These are phyloP conservation scores for Gymnopithys bicolor DNA, from an alignment of 2,797 vertebrate genomes.

Conservation along the genomic window DNA sequence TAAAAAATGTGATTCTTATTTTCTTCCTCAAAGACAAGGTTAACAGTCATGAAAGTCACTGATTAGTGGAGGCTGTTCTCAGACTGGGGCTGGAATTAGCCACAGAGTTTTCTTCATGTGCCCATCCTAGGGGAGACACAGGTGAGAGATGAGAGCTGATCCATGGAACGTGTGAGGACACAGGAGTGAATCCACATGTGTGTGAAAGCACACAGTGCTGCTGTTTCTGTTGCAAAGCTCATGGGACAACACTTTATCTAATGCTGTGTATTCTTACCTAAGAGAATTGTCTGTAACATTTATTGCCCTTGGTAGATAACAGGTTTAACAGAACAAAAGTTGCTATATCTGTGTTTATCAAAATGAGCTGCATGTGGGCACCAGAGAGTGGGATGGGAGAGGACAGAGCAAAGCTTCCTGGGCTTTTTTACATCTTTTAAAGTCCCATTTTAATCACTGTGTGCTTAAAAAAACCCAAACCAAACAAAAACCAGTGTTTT, in stretches of 20 bases:
- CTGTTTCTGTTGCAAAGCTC: not conserved
- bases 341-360: not conserved
- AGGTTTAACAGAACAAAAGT: not conserved
- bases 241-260: not conserved
- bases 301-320: not conserved
- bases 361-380: not conserved
- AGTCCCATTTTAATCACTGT: not conserved
- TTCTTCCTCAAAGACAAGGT: not conserved
- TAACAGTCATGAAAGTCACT: not conserved
- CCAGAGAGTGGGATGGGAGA: not conserved
- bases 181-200: not conserved
- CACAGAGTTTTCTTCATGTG: not conserved
- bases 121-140: not conserved
- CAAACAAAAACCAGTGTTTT: not conserved
- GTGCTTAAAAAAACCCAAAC: not conserved
- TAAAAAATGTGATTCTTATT: not conserved
- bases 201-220: not conserved
- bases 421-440: not conserved
- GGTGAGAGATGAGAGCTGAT: not conserved
- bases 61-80: not conserved
- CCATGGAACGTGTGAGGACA: accelerated
- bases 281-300: not conserved
- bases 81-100: not conserved
- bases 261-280: not conserved
- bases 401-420: not conserved